Evolutionary conservation across 2,888 invertebrate species (phyloP), one percentile per base, ranked within the genome.

Genomic region (Morpho achilles): DNA sequence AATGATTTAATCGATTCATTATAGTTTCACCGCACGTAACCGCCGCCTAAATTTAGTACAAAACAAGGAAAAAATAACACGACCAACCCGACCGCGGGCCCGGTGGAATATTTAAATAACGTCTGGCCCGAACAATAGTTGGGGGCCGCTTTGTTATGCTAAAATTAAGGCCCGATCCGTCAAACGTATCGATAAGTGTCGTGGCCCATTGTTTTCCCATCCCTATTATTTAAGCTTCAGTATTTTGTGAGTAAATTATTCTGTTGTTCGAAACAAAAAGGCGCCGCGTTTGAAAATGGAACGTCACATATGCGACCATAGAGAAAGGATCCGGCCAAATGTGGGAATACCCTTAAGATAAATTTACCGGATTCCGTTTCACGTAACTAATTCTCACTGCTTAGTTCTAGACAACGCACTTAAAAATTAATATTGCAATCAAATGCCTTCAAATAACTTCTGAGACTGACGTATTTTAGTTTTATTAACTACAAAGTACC

Each of bases 111-210:
- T 87, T 87, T 87, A 87, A 86, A 88, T 85, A 84, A 76, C 79
- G 86, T 87, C 86, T 85, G 86, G 73, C 67, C 75, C 68, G 80
- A 84, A 88, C 87, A 87, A 88, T 85, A 80, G 81, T 69, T 79
- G 76, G 75, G 71, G 79, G 78, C 76, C 68, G 74, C 80, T 82
- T 87, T 86, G 84, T 85, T 80, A 83, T 83, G 83, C 75, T 81
- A 80, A 83, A 80, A 76, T 77, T 80, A 79, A 80, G 76, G 76
- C 71, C 68, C 75, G 74, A 73, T 69, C 63, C 66, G 66, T 67
- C 67, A 68, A 63, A 70, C 64, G 68, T 70, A 71, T 71, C 70
- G 69, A 71, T 70, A 66, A 65, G 62, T 63, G 64, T 62, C 56
- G 53, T 54, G 58, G 54, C 16, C 62, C 56, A 66, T 64, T 68